Evolutionary conservation across 2,797 vertebrate species (phyloP).

Genomic region (Eupleurogrammus muticus): DNA sequence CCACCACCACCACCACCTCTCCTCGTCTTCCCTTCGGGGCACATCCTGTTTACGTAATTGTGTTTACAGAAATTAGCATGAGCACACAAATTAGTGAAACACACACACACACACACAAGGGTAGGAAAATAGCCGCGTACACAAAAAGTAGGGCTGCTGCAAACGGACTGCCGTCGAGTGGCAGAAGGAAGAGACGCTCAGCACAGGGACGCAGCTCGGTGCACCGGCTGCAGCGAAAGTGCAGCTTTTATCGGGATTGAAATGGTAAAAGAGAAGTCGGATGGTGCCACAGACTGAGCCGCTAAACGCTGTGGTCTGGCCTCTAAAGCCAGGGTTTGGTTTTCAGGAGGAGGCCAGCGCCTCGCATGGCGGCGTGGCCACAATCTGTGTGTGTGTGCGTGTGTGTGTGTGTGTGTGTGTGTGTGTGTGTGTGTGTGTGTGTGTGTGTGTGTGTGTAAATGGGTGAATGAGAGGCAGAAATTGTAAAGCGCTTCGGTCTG

Average conservation of each 20-base stretch:
- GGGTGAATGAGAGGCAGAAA: too few species aligned
- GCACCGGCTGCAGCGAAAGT: conserved; percentile 12
- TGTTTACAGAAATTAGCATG: conserved; percentile 69
- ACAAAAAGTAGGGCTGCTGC: conserved; percentile 29
- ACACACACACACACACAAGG: conserved; percentile 30
- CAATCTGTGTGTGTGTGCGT: too few species aligned
- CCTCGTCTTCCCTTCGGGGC: conserved; percentile 9
- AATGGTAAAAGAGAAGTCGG: conserved; percentile 11
- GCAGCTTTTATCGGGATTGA: conserved; percentile 14
- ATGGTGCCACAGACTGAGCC: conserved; percentile 12
- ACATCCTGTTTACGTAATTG: conserved; percentile 61
- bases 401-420: too few species aligned
- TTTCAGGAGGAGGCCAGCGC: too few species aligned
- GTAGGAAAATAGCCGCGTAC: conserved; percentile 15
- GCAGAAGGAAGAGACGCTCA: background rate
- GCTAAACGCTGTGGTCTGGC: conserved; percentile 8
- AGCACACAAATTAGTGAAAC: conserved; percentile 61
- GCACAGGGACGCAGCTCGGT: background rate
- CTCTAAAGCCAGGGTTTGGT: too few species aligned
- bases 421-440: too few species aligned
- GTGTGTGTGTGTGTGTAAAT: too few species aligned
- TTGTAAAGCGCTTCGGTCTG: too few species aligned
- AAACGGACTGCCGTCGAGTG: background rate
- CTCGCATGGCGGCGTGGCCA: too few species aligned
- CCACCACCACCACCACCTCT: background rate